phyloP scores from a whole-genome alignment of 2,888 invertebrate species.

The Temnothorax ravouxi region DNA sequence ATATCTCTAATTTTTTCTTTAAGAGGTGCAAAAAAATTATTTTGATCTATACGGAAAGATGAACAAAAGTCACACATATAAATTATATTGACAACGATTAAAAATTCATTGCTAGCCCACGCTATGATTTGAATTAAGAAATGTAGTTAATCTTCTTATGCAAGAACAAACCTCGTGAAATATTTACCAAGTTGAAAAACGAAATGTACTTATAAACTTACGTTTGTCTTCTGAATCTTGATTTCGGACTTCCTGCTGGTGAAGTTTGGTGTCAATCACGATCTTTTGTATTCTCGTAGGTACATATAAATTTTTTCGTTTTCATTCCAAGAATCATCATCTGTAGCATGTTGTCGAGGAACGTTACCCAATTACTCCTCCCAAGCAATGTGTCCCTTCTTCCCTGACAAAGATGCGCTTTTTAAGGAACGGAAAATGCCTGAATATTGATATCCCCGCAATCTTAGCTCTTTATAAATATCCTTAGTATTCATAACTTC shows the following conservation, averaged over 20 bases:
- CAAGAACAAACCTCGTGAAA: not conserved
- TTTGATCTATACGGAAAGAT: not conserved
- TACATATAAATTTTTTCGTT: slow-evolving; percentile 87
- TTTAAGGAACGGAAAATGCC: slow-evolving; percentile 87
- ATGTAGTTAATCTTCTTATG: not conserved
- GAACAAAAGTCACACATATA: not conserved
- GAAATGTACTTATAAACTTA: slow-evolving; percentile 71
- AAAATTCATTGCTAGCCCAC: not conserved
- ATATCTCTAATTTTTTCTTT: not conserved
- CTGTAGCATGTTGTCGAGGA: slow-evolving; percentile 91
- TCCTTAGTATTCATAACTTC: slow-evolving; percentile 82
- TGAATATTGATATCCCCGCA: slow-evolving; percentile 88
- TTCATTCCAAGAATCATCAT: slow-evolving; percentile 87
- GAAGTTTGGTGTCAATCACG: slow-evolving; percentile 87
- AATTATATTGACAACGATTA: not conserved
- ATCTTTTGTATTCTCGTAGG: slow-evolving; percentile 88
- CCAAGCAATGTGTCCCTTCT: slow-evolving; percentile 86
- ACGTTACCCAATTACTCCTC: slow-evolving; percentile 90
- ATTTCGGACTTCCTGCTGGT: slow-evolving; percentile 79
- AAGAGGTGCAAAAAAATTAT: not conserved
- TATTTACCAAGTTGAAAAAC: not conserved
- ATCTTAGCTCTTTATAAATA: slow-evolving; percentile 86
- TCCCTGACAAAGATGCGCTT: slow-evolving; percentile 86
- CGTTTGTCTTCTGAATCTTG: slow-evolving; percentile 78
- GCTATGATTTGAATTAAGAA: not conserved